Evolutionary conservation across 2,888 invertebrate species (phyloP).

Genomic region (Lysandra bellargus): DNA sequence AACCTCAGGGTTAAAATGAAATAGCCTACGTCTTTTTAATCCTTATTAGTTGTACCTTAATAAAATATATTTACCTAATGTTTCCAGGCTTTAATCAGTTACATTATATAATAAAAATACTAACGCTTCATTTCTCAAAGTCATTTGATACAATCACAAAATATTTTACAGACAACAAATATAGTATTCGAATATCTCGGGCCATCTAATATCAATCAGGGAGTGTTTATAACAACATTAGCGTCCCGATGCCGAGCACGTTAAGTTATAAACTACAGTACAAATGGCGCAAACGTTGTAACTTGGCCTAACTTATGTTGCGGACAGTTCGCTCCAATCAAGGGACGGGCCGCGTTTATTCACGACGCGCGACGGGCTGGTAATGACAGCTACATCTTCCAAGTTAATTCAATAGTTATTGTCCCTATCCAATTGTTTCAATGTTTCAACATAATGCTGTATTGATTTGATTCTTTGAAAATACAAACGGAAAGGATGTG

Average conservation of each 20-base stretch:
- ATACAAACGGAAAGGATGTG: no score
- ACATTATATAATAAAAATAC: not conserved
- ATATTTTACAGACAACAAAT: not conserved
- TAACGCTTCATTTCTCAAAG: not conserved
- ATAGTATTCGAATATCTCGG: not conserved
- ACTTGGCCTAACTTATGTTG: slow-evolving; percentile 45
- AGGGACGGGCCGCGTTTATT: slow-evolving; percentile 39
- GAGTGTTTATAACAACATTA: slow-evolving; percentile 21
- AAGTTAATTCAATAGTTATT: slow-evolving; percentile 22
- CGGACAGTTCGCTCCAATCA: slow-evolving; percentile 56
- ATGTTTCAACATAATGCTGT: no score
- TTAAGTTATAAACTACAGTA: slow-evolving; percentile 36
- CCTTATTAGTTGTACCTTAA: no score
- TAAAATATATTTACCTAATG: no score
- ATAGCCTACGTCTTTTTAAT: no score
- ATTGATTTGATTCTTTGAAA: no score
- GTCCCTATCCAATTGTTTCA: not conserved
- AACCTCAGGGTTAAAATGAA: no score
- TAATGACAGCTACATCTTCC: slow-evolving; percentile 27
- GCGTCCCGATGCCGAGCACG: slow-evolving; percentile 11
- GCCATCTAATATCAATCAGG: slow-evolving; percentile 16
- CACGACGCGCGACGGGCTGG: not conserved
- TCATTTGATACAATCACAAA: not conserved
- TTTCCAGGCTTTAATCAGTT: no score
- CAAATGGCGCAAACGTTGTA: slow-evolving; percentile 38